phyloP scores from a whole-genome alignment of 2,797 vertebrate genomes.

The Bradypus variegatus region DNA sequence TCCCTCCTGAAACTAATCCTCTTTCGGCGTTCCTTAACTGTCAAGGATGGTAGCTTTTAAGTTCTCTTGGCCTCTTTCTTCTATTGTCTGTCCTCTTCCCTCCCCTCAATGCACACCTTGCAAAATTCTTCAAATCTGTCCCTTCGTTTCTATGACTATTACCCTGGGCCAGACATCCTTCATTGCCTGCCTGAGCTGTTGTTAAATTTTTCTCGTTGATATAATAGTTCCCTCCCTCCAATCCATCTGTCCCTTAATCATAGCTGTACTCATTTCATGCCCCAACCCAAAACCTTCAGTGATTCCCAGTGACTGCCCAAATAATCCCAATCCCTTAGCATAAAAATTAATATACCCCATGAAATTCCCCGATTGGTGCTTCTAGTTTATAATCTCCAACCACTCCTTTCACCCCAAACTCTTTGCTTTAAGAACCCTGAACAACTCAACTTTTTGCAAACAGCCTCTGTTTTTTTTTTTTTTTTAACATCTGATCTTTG shows the following conservation, averaged over 20 bases:
- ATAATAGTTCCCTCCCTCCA: neutral
- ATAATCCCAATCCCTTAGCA: neutral
- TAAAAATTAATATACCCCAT: neutral
- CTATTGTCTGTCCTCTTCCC: neutral
- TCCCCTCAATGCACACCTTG: neutral
- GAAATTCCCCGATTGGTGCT: neutral
- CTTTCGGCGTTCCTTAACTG: neutral
- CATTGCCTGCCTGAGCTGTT: neutral
- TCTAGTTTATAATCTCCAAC: neutral
- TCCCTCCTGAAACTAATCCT: neutral
- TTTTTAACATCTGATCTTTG: neutral
- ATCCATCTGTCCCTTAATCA: neutral
- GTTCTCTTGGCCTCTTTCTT: neutral
- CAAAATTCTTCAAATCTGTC: neutral
- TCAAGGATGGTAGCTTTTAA: neutral
- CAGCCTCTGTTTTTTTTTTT: neutral
- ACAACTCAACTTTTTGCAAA: neutral
- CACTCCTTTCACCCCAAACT: neutral
- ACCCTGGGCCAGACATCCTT: neutral
- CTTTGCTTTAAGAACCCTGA: neutral
- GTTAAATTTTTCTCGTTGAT: neutral
- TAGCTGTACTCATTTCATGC: neutral
- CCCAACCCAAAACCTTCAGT: neutral
- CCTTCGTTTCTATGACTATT: neutral
- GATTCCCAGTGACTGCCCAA: neutral